phyloP scores from a whole-genome alignment of 2,888 invertebrate genomes.

The Heliconius charithonia region DNA sequence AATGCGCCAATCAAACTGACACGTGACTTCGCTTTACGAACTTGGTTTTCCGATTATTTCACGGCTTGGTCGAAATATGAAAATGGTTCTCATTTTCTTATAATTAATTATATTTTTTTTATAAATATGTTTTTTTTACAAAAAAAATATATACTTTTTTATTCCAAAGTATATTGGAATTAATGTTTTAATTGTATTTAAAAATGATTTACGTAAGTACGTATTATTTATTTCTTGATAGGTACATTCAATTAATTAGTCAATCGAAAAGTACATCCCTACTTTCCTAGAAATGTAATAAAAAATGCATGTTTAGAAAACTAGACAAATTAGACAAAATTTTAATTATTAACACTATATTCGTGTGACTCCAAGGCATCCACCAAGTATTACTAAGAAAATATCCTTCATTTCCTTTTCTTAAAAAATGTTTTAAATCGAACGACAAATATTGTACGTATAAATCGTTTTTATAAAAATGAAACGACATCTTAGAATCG shows the following conservation, averaged over 20 bases:
- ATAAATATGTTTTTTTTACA: no score
- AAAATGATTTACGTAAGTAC: background rate
- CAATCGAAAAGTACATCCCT: background rate
- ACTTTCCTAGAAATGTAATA: background rate
- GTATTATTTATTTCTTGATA: background rate
- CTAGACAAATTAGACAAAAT: background rate
- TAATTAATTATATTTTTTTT: background rate
- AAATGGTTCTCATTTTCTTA: background rate
- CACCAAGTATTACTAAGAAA: no score
- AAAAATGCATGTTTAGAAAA: no score
- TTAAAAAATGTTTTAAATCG: background rate
- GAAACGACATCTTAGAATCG: background rate
- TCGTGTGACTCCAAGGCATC: background rate
- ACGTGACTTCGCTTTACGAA: slow-evolving; percentile 30
- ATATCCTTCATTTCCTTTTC: background rate
- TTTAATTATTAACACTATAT: background rate
- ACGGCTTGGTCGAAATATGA: background rate
- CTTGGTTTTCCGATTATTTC: slow-evolving; percentile 32
- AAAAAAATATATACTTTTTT: no score
- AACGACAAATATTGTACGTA: no score
- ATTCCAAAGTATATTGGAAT: no score
- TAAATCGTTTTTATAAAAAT: background rate
- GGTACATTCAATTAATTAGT: background rate
- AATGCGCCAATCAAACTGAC: slow-evolving; percentile 43
- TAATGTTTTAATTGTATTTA: background rate